Percentiles rank a stretch among this genome's conserved stretches.
These are phyloP conservation scores for Eupithecia pulchellata DNA, from an alignment of 2,888 invertebrate genomes.

Conservation along the genomic window DNA sequence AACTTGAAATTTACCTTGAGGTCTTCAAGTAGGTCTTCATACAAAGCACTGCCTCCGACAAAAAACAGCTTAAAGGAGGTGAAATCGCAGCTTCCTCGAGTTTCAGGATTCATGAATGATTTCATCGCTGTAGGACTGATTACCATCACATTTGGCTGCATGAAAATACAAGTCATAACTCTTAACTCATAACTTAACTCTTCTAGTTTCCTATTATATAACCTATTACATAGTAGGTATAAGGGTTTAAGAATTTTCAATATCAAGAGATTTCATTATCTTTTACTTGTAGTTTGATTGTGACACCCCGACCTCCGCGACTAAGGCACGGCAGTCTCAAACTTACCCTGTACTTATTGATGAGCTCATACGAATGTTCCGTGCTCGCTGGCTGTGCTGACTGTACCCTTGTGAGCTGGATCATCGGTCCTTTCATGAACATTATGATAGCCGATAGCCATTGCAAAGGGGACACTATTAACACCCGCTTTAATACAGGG, in stretches of 20 bases:
- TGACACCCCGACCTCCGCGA: no score
- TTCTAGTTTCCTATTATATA: neutral
- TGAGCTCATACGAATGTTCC: constrained; percentile 54
- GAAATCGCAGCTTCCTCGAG: constrained; percentile 60
- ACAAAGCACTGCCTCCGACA: constrained; percentile 66
- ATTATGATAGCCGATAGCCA: constrained; percentile 61
- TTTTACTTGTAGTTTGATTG: no score
- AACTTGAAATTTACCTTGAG: constrained; percentile 62
- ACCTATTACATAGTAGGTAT: no score
- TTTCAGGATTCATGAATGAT: constrained; percentile 55
- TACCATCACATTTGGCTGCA: constrained; percentile 64
- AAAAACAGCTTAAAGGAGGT: constrained; percentile 59
- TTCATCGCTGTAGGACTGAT: constrained; percentile 65
- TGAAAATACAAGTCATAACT: constrained; percentile 23
- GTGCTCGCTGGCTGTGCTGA: constrained; percentile 49
- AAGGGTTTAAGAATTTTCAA: no score
- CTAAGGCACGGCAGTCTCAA: neutral
- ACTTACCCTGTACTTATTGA: constrained; percentile 62
- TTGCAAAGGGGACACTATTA: constrained; percentile 59
- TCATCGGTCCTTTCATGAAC: constrained; percentile 52
- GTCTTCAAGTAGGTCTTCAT: constrained; percentile 56
- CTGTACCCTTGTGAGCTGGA: constrained; percentile 60
- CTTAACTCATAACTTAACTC: neutral
- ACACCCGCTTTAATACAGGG: constrained; percentile 54
- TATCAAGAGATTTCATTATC: no score